These are phyloP conservation scores for Tuta absoluta DNA, from an alignment of 2,888 invertebrate species.

Conservation along the genomic window DNA sequence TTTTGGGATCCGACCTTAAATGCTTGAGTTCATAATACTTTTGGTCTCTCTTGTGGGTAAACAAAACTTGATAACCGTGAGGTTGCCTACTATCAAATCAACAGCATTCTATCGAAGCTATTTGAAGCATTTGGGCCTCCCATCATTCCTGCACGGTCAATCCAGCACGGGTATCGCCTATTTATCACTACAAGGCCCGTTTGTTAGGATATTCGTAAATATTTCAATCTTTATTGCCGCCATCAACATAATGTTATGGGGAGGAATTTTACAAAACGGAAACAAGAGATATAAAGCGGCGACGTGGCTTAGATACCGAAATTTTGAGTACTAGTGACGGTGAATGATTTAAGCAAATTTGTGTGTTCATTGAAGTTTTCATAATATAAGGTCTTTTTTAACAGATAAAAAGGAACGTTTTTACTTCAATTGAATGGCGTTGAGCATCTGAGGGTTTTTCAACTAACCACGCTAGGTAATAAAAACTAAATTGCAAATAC, in stretches of 20 bases:
- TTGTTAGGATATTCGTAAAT: constrained; percentile 80
- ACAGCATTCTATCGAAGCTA: no score
- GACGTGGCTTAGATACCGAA: constrained; percentile 54
- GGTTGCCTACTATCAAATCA: no score
- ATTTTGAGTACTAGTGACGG: neutral
- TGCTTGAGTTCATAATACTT: no score
- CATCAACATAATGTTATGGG: constrained; percentile 81
- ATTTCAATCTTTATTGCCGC: constrained; percentile 79
- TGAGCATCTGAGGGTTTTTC: no score
- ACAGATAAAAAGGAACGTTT: no score
- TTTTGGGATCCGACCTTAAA: no score
- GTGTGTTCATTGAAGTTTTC: neutral
- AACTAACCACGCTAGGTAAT: no score
- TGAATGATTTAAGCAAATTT: neutral
- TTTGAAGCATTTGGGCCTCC: neutral
- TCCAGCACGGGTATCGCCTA: constrained; percentile 63
- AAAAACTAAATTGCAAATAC: no score
- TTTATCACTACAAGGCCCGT: constrained; percentile 72
- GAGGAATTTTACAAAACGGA: constrained; percentile 78
- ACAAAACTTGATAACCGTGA: no score
- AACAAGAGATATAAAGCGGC: constrained; percentile 73
- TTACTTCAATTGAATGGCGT: no score
- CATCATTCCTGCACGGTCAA: constrained; percentile 60
- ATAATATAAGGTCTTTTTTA: neutral
- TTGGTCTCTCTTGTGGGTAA: no score